Base-by-base conservation (phyloP, 1,140 invertebrate species). In the Octopus bimaculoides region DNA sequence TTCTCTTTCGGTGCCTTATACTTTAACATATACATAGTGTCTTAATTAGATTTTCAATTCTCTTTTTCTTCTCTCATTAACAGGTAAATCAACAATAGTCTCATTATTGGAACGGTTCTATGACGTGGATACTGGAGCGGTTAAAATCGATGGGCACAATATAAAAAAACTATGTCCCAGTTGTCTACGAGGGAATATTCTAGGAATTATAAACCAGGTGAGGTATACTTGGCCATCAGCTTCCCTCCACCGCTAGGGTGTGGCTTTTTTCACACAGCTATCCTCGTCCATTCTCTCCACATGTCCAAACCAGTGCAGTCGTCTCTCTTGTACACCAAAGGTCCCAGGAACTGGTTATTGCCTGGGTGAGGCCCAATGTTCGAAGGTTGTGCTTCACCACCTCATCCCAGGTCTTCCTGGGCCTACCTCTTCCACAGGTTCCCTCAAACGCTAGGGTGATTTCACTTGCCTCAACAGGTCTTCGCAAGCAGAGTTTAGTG, bases 91-190 rank as follows among this genome's bases (percentile, higher is more conserved):
- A 4, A 98, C 97, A 0, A 93, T 98, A 52, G 96, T 95, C 26
- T 92, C 93, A 5, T 90, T 98, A 54, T 88, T 98, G 73, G 96
- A 98, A 91, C 93, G 95, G 83, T 97, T 97, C 90, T 98, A 98
- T 89, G 96, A 98, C 86, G 93, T 96, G 0, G 91, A 93, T 75
- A 83, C 89, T 8, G 96, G 96, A 12, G 88, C 90, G 53, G 94
- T 98, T 75, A 93, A 92, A 41, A 92, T 98, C 81, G 96, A 97
- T 89, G 95, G 94, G 5, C 85, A 92, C 73, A 93, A 97, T 88
- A 91, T 98, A 0, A 90, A 91, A 55, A 90, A 92, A 8, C 89
- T 98, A 53, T 94, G 97, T 87, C 93, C 94, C n/a, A 92, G 92
- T 73, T 98, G 96, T 95, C 91, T 98, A 52, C 91, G 97, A 66